Evolutionary conservation across 2,113 vertebrate genomes (phyloP), one percentile per base, ranked within the genome.

Genomic region (Xiphophorus couchianus): DNA sequence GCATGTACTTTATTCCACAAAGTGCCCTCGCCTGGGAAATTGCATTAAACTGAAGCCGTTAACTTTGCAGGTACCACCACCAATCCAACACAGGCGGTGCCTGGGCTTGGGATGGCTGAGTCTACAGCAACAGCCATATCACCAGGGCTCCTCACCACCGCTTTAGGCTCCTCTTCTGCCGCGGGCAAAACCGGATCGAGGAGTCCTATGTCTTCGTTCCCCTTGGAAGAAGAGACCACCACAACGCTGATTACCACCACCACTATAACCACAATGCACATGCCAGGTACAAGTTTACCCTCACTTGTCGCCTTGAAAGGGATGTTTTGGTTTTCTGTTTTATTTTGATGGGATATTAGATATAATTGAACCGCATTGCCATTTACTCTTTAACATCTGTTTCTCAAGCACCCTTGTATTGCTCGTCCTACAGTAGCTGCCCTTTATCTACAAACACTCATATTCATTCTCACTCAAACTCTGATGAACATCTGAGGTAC

Each of bases 211-310:
- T 78, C 94, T 63, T 92, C 91, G 27, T 86, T 93, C 12, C 93
- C 94, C 60, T 72, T 92, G 1, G 96, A 97, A 75, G 96, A 97
- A 77, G 96, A 97, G 91, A 97, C 96, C n/a, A 97, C 96, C 1
- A 97, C 96, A 27, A 97, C 96, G 30, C 92, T 97, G 81, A 97
- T 97, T 80, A 97, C 96, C 66, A 97, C 96, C 0, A 97, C 96
- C 1, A 97, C 96, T 15, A 96, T 97, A 81, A 97, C 96, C 28
- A 97, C 96, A 0, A 96, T 97, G 86, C 96, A 97, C 84, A 94
- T 94, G 61, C 96, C 96, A 90, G 96, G 96, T 97, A 94, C 71
- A 29, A 51, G 66, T 70, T 71, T 27, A 31, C 5, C 29, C 6
- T 1, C 25, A 54, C n/a, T 4, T 17, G 19, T 17, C 14, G 2